A percentile compares a stretch with the other conserved stretches of the same genome.
Evolutionary conservation across 23 tunicate species (phyloP).

Genomic region (Trididemnum nubilum): DNA sequence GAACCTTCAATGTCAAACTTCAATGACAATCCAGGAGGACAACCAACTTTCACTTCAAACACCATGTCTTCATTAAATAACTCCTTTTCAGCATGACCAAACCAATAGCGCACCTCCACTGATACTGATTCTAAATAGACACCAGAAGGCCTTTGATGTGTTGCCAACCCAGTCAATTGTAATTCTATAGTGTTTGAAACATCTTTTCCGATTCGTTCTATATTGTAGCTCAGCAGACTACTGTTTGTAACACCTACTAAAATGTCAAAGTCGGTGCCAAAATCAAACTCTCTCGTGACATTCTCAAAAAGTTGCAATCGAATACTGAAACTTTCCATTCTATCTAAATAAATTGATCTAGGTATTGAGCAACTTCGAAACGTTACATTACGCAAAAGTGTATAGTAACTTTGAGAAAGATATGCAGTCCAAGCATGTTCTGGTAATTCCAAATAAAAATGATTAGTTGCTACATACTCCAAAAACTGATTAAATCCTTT

Average conservation of each 20-base stretch:
- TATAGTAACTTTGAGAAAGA: too few relatives aligned
- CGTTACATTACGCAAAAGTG: too few relatives aligned
- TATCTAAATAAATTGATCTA: too few relatives aligned
- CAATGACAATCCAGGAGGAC: constrained; percentile 80
- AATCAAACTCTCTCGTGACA: too few relatives aligned
- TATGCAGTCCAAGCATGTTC: too few relatives aligned
- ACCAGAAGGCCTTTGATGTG: constrained; percentile 37
- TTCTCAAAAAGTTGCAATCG: too few relatives aligned
- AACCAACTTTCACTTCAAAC: constrained; percentile 62
- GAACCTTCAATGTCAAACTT: constrained; percentile 58
- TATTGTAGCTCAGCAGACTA: not conserved
- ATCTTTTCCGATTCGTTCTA: not conserved
- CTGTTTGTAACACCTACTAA: not conserved
- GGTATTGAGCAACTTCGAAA: too few relatives aligned
- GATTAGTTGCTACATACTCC: too few relatives aligned
- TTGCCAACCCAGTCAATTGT: constrained; percentile 23
- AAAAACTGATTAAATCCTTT: too few relatives aligned
- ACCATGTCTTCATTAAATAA: not conserved
- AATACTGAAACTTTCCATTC: too few relatives aligned
- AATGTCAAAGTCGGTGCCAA: not conserved
- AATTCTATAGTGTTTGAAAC: not conserved
- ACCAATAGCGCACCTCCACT: constrained; percentile 22
- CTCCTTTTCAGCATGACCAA: not conserved
- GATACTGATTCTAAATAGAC: constrained; percentile 7
- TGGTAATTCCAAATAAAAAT: too few relatives aligned